Percentiles rank a stretch among this genome's conserved stretches.
These are phyloP conservation scores for Ips nitidus DNA, from an alignment of 1,140 invertebrate species.

Conservation along the genomic window DNA sequence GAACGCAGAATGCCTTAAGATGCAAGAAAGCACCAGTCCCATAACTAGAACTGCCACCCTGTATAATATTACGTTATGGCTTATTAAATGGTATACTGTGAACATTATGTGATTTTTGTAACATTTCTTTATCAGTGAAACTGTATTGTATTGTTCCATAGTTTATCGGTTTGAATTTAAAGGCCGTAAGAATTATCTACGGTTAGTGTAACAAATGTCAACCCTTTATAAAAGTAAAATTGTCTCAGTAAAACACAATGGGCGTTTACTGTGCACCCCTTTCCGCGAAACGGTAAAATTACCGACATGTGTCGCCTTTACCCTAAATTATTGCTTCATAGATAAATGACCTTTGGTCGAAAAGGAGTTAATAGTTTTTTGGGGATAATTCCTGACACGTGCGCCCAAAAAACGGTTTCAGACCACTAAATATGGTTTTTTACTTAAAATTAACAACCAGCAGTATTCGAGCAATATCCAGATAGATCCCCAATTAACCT, in stretches of 20 bases:
- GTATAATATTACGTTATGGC: neutral
- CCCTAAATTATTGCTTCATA: constrained; percentile 44
- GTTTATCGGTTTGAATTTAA: no score
- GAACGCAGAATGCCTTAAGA: no score
- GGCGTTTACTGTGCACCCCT: constrained; percentile 39
- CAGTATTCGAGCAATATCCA: no score
- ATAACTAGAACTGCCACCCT: neutral
- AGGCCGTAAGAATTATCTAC: constrained; percentile 37
- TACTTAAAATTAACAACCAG: neutral
- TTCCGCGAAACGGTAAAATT: constrained; percentile 47
- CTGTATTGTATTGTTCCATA: no score
- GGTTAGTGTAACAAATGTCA: constrained; percentile 14
- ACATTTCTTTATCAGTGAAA: no score
- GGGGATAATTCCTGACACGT: constrained; percentile 33
- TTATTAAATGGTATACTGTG: no score
- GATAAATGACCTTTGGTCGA: constrained; percentile 34
- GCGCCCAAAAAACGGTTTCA: neutral
- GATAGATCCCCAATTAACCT: constrained; percentile 34
- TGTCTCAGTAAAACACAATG: constrained; percentile 44
- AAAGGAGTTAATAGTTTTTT: constrained; percentile 29
- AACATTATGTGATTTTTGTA: no score
- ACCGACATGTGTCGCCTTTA: constrained; percentile 43
- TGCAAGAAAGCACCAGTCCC: no score
- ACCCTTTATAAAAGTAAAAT: constrained; percentile 44
- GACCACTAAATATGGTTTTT: neutral